A percentile compares a stretch with the other conserved stretches of the same genome.
These are phyloP conservation scores for Pediacus dermestoides DNA, from an alignment of 2,888 invertebrate species.

Conservation along the genomic window DNA sequence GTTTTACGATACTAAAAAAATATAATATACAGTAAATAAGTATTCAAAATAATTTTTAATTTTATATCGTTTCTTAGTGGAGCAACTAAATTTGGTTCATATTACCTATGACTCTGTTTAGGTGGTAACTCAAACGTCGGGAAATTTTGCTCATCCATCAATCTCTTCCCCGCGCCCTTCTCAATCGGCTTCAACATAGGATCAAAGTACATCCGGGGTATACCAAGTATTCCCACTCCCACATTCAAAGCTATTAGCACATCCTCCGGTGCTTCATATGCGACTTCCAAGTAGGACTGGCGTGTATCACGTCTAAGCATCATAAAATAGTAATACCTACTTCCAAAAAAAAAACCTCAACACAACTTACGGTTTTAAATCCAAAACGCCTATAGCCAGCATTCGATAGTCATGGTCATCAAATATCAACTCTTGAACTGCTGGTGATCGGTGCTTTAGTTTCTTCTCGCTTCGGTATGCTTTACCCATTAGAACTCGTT, in stretches of 20 bases:
- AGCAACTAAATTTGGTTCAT: no score
- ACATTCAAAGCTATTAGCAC: conserved; percentile 48
- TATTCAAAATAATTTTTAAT: no score
- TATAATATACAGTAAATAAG: no score
- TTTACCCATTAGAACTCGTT: conserved; percentile 54
- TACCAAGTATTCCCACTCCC: conserved; percentile 60
- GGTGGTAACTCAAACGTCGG: conserved; percentile 40
- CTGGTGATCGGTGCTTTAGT: conserved; percentile 57
- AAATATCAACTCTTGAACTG: conserved; percentile 58
- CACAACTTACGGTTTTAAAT: conserved; percentile 41
- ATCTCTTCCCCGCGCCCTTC: conserved; percentile 25
- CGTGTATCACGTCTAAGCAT: not conserved
- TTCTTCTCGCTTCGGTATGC: conserved; percentile 55
- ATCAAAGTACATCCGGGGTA: conserved; percentile 55
- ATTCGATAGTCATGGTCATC: conserved; percentile 59
- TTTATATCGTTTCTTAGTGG: no score
- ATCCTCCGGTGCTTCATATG: conserved; percentile 58
- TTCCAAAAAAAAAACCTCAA: conserved; percentile 24
- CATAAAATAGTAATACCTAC: not conserved
- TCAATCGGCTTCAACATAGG: conserved; percentile 51
- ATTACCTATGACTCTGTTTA: conserved; percentile 21
- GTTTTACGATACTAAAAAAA: no score
- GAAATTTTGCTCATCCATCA: conserved; percentile 19
- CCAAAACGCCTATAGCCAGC: conserved; percentile 53
- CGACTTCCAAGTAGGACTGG: conserved; percentile 53